phyloP scores from a whole-genome alignment of 2,113 vertebrate genomes.

The Daboia siamensis region DNA sequence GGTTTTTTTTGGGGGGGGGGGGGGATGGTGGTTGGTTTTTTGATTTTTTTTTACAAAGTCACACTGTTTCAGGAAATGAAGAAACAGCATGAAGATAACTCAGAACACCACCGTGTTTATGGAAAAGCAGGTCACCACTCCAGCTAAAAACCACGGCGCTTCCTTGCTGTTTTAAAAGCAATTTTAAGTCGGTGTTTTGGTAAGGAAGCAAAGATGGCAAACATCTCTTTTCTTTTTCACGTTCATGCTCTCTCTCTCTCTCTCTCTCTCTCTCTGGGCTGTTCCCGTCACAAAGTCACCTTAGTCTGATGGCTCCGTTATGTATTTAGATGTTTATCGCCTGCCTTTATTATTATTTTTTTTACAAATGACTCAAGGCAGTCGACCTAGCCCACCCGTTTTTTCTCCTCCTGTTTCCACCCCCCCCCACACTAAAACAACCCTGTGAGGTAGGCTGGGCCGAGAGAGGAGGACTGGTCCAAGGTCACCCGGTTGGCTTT shows the following conservation, averaged over 20 bases:
- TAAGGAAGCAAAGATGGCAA: not conserved
- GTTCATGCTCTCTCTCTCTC: no score
- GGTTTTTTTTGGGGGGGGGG: no score
- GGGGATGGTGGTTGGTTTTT: no score
- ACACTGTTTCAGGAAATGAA: not conserved
- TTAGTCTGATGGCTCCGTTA: not conserved
- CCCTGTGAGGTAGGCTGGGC: no score
- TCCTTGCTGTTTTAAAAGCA: not conserved
- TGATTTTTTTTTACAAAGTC: not conserved
- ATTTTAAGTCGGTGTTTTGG: not conserved
- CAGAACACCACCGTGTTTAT: not conserved
- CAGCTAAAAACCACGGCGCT: not conserved
- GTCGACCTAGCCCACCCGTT: no score
- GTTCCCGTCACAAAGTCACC: not conserved
- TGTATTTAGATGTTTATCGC: not conserved
- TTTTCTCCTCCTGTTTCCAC: no score
- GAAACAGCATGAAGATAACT: not conserved
- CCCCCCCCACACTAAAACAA: no score
- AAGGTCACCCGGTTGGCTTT: no score
- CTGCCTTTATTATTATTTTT: not conserved
- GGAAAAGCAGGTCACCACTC: not conserved
- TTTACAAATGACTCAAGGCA: not conserved
- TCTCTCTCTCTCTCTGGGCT: not conserved
- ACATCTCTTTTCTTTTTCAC: not conserved
- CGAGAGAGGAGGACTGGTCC: no score